Percentiles rank a stretch among this genome's conserved stretches.
These are phyloP conservation scores for Guaruba guarouba DNA, from an alignment of 2,113 vertebrate genomes.

Conservation along the genomic window DNA sequence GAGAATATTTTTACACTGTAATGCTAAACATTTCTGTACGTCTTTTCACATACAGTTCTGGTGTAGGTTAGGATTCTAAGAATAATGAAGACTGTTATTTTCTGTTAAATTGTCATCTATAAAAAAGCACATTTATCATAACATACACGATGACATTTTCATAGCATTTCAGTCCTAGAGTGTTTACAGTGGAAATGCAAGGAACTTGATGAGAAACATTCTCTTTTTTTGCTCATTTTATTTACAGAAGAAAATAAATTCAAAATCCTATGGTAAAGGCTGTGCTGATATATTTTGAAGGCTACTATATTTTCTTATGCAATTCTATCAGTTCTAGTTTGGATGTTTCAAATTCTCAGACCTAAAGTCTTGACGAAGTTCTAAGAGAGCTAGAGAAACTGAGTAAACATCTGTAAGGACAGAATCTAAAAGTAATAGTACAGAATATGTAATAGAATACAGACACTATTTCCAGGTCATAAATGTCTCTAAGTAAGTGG, in stretches of 20 bases:
- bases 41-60: not conserved
- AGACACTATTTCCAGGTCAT: not conserved
- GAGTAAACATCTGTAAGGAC: not conserved
- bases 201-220: not conserved
- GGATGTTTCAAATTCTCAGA: not conserved
- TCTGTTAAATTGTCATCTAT: not conserved
- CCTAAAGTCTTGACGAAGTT: not conserved
- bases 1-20: not conserved
- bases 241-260: not conserved
- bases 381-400: not conserved
- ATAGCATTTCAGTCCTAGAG: not conserved
- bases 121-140: not conserved
- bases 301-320: not conserved
- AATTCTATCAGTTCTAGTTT: not conserved
- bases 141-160: not conserved
- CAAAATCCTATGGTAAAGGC: not conserved
- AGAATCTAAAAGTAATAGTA: not conserved
- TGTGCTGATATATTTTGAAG: not conserved
- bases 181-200: not conserved
- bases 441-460: not conserved
- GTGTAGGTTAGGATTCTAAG: not conserved
- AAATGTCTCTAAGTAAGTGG: not conserved
- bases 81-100: not conserved
- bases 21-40: accelerated
- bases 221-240: not conserved